Percentiles rank a stretch among this genome's conserved stretches.
Conservation (phyloP, 2,797 vertebrate genomes). For the Alca torda region DNA sequence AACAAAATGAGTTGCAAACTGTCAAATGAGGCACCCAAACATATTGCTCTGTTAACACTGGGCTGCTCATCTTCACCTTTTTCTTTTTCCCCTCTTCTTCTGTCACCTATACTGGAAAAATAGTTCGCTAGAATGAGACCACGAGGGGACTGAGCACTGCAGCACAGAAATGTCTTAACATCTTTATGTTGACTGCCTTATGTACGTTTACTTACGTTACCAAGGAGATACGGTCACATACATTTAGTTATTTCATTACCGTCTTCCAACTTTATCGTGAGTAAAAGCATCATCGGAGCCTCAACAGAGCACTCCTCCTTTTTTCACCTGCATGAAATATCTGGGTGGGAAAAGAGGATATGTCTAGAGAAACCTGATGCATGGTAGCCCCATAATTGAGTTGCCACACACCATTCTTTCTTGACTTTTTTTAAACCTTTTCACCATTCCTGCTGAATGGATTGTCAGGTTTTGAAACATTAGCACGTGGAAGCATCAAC, state of each 20-base stretch:
- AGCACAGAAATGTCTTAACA: background rate
- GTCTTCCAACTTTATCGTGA: background rate
- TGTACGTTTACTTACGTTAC: background rate
- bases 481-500: background rate
- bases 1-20: background rate
- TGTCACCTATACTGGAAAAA: background rate
- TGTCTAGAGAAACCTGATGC: background rate
- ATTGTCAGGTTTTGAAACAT: background rate
- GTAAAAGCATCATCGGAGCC: background rate
- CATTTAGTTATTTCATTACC: background rate
- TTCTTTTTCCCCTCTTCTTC: background rate
- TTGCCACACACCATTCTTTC: background rate
- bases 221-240: background rate
- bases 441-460: background rate
- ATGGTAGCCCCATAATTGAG: background rate
- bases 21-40: background rate
- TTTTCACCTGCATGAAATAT: background rate
- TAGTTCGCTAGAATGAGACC: background rate
- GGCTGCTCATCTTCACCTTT: background rate
- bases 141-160: background rate
- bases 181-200: background rate
- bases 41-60: background rate
- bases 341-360: background rate
- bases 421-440: background rate
- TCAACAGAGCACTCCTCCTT: background rate